Evolutionary conservation across 2,888 invertebrate genomes (phyloP).

Genomic region (Polylopha cassiicola): DNA sequence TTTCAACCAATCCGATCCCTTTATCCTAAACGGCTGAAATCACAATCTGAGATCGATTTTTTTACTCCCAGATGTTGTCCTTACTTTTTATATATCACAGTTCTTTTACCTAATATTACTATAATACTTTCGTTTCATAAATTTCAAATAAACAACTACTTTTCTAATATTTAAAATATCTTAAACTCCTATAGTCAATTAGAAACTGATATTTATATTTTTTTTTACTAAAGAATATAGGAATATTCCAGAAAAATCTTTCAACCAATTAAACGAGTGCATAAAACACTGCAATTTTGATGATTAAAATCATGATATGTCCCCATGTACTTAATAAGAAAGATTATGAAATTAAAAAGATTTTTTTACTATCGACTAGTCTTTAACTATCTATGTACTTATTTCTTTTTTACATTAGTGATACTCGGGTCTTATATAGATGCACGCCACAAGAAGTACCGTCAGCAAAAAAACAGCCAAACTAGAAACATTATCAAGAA

Average conservation of each 20-base stretch:
- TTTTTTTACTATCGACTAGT: slow-evolving; percentile 44
- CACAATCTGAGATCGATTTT: slow-evolving; percentile 65
- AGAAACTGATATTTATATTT: slow-evolving; percentile 30
- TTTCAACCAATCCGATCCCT: slow-evolving; percentile 33
- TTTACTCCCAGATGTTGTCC: slow-evolving; percentile 64
- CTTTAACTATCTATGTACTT: slow-evolving; percentile 41
- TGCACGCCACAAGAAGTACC: slow-evolving; percentile 49
- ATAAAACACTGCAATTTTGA: slow-evolving; percentile 27
- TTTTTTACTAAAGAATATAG: slow-evolving; percentile 29
- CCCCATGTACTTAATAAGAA: slow-evolving; percentile 37
- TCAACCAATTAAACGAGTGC: too few species aligned
- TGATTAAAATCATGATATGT: slow-evolving; percentile 62
- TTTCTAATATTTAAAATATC: slow-evolving; percentile 36
- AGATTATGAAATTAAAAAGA: slow-evolving; percentile 54
- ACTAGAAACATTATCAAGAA: slow-evolving; percentile 38
- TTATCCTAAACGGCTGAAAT: slow-evolving; percentile 42
- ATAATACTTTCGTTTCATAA: slow-evolving; percentile 65
- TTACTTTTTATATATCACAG: slow-evolving; percentile 71
- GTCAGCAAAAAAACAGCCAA: slow-evolving; percentile 39
- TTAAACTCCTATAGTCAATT: slow-evolving; percentile 53
- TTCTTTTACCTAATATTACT: slow-evolving; percentile 66
- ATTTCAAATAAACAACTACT: slow-evolving; percentile 19
- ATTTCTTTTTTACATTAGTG: slow-evolving; percentile 21
- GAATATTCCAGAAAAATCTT: too few species aligned
- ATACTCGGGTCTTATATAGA: slow-evolving; percentile 31